phyloP scores from a whole-genome alignment of 2,797 vertebrate species.

The Nasua narica region DNA sequence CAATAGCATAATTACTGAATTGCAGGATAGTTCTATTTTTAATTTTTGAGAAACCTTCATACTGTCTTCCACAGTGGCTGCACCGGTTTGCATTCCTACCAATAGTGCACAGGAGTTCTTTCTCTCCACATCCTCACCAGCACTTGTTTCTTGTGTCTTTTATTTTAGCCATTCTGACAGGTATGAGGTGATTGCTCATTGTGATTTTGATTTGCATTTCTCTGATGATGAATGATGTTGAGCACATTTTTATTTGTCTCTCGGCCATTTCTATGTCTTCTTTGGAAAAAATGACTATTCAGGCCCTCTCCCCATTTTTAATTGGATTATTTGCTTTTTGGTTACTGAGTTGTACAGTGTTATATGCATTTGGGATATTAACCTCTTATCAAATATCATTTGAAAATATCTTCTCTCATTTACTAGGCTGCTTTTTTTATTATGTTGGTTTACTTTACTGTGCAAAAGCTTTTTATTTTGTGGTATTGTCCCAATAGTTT shows the following conservation, averaged over 20 bases:
- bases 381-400: not conserved
- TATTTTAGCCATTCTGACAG: not conserved
- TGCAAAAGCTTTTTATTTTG: not conserved
- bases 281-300: not conserved
- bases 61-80: not conserved
- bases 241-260: not conserved
- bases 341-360: not conserved
- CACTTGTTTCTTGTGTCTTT: not conserved
- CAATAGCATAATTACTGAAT: not conserved
- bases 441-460: not conserved
- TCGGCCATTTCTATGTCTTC: not conserved
- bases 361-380: not conserved
- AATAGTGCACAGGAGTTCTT: not conserved
- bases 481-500: too few species aligned
- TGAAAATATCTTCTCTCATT: not conserved
- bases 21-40: not conserved
- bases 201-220: not conserved
- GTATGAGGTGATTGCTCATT: not conserved
- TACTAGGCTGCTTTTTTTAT: not conserved
- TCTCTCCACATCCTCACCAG: not conserved
- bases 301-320: not conserved
- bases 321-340: not conserved
- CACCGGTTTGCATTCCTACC: not conserved
- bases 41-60: not conserved
- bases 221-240: not conserved